Percentiles rank a stretch among this genome's conserved stretches.
Evolutionary conservation across 2,888 invertebrate species (phyloP).

Genomic region (Panzeria rudis): DNA sequence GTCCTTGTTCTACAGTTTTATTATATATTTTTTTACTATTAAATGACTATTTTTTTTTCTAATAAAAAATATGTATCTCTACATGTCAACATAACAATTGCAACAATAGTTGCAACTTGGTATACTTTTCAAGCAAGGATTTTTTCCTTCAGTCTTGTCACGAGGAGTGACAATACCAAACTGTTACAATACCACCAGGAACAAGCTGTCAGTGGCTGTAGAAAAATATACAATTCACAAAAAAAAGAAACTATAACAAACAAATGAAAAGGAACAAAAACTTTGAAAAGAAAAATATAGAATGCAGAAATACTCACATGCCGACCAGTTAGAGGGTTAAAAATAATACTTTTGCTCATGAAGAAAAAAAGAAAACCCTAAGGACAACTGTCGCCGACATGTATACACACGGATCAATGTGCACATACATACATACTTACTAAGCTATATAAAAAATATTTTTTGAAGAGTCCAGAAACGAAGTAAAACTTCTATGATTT

Average conservation of each 20-base stretch:
- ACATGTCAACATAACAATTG: constrained; percentile 58
- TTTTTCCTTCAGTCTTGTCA: constrained; percentile 23
- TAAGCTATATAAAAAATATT: neutral
- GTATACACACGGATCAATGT: neutral
- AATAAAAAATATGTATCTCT: constrained; percentile 45
- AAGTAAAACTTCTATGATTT: constrained; percentile 20
- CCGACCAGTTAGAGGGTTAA: constrained; percentile 41
- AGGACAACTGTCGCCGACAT: constrained; percentile 69
- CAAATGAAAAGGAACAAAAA: constrained; percentile 26
- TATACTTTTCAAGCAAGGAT: constrained; percentile 16
- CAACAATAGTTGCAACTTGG: constrained; percentile 38
- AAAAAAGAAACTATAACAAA: constrained; percentile 33
- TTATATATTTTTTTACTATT: neutral
- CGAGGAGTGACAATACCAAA: constrained; percentile 49
- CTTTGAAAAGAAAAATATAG: neutral
- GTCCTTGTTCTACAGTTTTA: constrained; percentile 18
- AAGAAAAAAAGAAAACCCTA: constrained; percentile 22
- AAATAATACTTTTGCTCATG: constrained; percentile 11
- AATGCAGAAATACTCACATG: constrained; percentile 1
- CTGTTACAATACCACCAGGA: constrained; percentile 69
- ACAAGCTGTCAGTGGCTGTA: constrained; percentile 62
- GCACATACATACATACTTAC: neutral
- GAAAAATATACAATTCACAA: constrained; percentile 12
- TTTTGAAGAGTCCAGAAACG: constrained; percentile 1
- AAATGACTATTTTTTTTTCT: constrained; percentile 39